Percentiles rank a stretch among this genome's conserved stretches.
phyloP scores from a whole-genome alignment of 2,888 invertebrate species.

The Dicyrtoma fusca region DNA sequence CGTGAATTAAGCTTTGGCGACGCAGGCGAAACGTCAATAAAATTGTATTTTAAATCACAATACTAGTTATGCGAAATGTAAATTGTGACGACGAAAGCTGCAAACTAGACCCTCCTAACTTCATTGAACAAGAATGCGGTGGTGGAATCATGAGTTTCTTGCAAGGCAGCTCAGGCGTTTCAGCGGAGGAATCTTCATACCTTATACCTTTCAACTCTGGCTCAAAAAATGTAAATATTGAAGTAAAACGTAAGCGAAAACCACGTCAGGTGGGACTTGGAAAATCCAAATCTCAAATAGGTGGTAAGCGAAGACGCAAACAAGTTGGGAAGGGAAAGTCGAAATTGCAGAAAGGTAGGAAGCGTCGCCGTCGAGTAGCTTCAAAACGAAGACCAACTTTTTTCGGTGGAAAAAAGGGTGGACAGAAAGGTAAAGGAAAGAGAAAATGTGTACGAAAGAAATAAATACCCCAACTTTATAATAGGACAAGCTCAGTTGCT shows the following conservation, averaged over 20 bases:
- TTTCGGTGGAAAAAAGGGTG: neutral
- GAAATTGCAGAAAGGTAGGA: neutral
- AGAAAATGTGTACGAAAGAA: neutral
- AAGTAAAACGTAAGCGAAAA: too few relatives aligned
- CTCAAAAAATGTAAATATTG: too few relatives aligned
- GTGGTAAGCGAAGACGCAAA: neutral
- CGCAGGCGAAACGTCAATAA: neutral
- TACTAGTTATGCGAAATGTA: neutral
- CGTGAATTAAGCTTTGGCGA: neutral
- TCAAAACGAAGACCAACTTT: neutral
- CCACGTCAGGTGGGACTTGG: too few relatives aligned
- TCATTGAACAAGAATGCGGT: neutral
- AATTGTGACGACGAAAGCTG: neutral
- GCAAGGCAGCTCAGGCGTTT: neutral
- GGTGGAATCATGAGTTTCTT: neutral
- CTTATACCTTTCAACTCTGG: neutral
- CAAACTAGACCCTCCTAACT: neutral
- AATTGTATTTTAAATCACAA: neutral
- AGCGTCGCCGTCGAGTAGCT: neutral
- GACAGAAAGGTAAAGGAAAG: neutral
- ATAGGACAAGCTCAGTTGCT: too few relatives aligned
- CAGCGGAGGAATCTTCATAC: neutral
- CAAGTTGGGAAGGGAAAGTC: neutral
- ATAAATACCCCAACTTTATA: too few relatives aligned
- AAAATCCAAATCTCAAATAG: neutral